Evolutionary conservation across 2,888 invertebrate species (phyloP), one percentile per base, ranked within the genome.

Genomic region (Netelia melanura): DNA sequence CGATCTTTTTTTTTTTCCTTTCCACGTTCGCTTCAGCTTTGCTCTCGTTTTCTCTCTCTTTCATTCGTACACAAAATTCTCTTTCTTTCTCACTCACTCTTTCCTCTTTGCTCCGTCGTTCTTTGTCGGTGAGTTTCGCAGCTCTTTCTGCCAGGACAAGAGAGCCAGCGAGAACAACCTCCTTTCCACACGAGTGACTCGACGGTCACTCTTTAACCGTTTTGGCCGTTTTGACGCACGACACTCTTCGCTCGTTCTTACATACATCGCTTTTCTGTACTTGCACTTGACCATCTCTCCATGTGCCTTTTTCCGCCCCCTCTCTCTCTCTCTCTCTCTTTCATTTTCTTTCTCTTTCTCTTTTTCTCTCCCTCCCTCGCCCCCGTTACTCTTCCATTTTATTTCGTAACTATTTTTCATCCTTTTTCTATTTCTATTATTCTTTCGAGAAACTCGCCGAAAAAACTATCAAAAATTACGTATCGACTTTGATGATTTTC

Each of bases 151-250:
- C 83, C 64, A 58, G 58, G 62, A 62, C 56, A 25, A 70, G 72
- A 64, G 70, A 71, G 82, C 25, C 23, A 77, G 62, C 52, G 38
- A 58, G 30, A 78, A 74, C 74, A 81, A 79, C 56, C 68, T 68
- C 48, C 44, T 54, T 85, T 85, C 85, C 82, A 75, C 82, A 76
- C 85, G 85, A 80, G 71, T 76, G 85, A 52, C 43, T 79, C 48
- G 64, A 65, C 84, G 83, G 81, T 84, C 82, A 76, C 81, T 76
- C 84, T 75, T 84, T 65, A 84, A 78, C 78, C 83, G 76, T 84
- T 83, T 81, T 76, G 61, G 78, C 80, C 86, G 81, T 84, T 84
- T 86, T 44, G 52, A 85, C 83, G 83, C 80, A 68, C 58, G 67
- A 23, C 65, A 44, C 65, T 68, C 79, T 67, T 58, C 30, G 61